phyloP scores from a whole-genome alignment of 1,140 invertebrate species.

The Orius insidiosus region DNA sequence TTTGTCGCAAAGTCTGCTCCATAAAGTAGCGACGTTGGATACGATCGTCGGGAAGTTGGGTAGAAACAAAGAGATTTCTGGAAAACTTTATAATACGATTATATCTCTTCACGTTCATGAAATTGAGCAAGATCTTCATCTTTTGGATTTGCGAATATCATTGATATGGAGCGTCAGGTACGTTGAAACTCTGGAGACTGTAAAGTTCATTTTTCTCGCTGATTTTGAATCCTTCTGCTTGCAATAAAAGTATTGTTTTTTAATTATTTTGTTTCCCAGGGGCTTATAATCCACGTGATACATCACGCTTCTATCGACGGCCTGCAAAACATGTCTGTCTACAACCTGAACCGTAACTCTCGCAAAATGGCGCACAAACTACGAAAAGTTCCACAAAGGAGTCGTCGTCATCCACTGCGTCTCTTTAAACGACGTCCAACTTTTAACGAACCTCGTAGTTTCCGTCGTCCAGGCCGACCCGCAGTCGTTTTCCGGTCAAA shows the following conservation, averaged over 20 bases:
- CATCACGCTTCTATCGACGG: conserved; percentile 19
- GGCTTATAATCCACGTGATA: conserved; percentile 21
- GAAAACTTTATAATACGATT: conserved; percentile 19
- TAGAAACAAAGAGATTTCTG: background rate
- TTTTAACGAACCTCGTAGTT: conserved; percentile 17
- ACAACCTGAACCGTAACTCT: conserved; percentile 19
- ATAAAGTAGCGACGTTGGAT: conserved; percentile 14
- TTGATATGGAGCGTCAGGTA: conserved; percentile 20
- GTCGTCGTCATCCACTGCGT: conserved; percentile 21
- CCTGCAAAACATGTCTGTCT: conserved; percentile 19
- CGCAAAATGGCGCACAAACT: conserved; percentile 20
- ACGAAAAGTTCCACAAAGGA: conserved; percentile 21
- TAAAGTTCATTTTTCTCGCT: too few species aligned
- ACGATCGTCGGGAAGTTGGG: conserved; percentile 3
- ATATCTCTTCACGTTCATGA: conserved; percentile 20
- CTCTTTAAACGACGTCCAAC: conserved; percentile 15
- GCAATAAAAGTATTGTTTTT: too few species aligned
- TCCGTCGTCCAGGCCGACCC: conserved; percentile 18
- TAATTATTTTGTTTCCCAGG: conserved; percentile 18
- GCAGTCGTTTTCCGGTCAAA: conserved; percentile 20
- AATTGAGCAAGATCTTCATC: conserved; percentile 20
- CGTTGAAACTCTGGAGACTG: too few species aligned
- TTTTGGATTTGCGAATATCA: conserved; percentile 19
- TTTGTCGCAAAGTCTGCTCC: conserved; percentile 14
- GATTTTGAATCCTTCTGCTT: too few species aligned